Evolutionary conservation across 2,113 vertebrate genomes (phyloP).

Genomic region (Megalops atlanticus): DNA sequence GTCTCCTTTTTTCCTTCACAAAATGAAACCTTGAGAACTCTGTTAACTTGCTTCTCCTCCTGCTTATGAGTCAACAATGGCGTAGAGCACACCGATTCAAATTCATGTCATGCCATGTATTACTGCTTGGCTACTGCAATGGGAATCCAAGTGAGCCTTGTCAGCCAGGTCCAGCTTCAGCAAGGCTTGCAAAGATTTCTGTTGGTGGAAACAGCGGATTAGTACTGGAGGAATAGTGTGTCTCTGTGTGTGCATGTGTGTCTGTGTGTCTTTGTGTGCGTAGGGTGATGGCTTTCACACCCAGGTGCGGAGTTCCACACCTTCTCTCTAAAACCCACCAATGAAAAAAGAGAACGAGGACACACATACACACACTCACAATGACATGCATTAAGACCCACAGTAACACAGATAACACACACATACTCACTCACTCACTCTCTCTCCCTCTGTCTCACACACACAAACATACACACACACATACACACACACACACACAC

Average conservation of each 20-base stretch:
- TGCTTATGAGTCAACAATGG: too few species aligned
- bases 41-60: too few species aligned
- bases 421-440: not conserved
- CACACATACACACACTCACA: not conserved
- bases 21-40: too few species aligned
- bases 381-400: not conserved
- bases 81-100: too few species aligned
- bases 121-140: too few species aligned
- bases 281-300: not conserved
- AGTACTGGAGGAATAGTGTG: not conserved
- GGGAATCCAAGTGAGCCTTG: not conserved
- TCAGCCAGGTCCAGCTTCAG: not conserved
- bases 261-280: not conserved
- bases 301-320: slow-evolving; percentile 1
- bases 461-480: slow-evolving; percentile 31
- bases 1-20: too few species aligned
- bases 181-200: not conserved
- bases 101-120: too few species aligned
- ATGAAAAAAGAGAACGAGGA: not conserved
- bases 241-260: not conserved
- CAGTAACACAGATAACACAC: too few species aligned
- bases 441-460: too few species aligned
- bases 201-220: not conserved
- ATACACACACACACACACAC: slow-evolving; percentile 24
- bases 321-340: slow-evolving; percentile 5